A percentile compares a stretch with the other conserved stretches of the same genome.
phyloP scores from a whole-genome alignment of 1,140 invertebrate species.

The Psilanteris sp. region DNA sequence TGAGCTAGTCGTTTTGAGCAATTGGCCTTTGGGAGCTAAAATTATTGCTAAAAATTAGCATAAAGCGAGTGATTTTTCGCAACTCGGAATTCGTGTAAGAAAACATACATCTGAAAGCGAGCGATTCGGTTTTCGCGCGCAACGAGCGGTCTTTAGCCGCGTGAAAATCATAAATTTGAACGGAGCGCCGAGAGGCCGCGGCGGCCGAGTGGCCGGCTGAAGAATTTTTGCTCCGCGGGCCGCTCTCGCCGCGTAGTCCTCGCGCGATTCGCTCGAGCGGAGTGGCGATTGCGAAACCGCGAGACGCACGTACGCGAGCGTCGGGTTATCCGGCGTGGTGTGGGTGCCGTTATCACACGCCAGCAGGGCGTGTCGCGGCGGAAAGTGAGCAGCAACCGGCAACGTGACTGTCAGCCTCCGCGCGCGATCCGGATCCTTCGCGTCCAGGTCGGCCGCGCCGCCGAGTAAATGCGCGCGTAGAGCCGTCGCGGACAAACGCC shows the following conservation, averaged over 20 bases:
- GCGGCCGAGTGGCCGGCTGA: constrained; percentile 7
- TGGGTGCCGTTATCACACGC: constrained; percentile 76
- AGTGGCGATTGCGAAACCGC: constrained; percentile 72
- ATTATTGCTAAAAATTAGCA: no score
- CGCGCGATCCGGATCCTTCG: constrained; percentile 63
- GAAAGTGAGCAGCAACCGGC: constrained; percentile 68
- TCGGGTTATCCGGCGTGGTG: constrained; percentile 73
- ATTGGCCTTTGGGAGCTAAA: no score
- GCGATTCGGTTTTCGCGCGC: no score
- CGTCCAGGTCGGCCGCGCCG: constrained; percentile 46
- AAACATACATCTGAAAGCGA: no score
- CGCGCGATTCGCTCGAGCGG: constrained; percentile 38
- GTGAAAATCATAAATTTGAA: constrained; percentile 30
- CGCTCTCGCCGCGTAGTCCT: constrained; percentile 27
- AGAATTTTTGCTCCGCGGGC: constrained; percentile 27
- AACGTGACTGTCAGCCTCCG: constrained; percentile 72
- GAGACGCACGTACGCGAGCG: constrained; percentile 69
- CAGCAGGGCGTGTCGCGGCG: constrained; percentile 75
- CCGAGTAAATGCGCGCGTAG: constrained; percentile 22
- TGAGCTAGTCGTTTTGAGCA: no score
- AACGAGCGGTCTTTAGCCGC: background rate
- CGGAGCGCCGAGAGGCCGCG: background rate
- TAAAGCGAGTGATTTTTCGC: no score
- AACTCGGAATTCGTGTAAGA: no score
- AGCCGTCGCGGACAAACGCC: constrained; percentile 1